Percentiles rank a stretch among this genome's conserved stretches.
Evolutionary conservation across 2,888 invertebrate species (phyloP).

Genomic region (Cerastis leucographa): DNA sequence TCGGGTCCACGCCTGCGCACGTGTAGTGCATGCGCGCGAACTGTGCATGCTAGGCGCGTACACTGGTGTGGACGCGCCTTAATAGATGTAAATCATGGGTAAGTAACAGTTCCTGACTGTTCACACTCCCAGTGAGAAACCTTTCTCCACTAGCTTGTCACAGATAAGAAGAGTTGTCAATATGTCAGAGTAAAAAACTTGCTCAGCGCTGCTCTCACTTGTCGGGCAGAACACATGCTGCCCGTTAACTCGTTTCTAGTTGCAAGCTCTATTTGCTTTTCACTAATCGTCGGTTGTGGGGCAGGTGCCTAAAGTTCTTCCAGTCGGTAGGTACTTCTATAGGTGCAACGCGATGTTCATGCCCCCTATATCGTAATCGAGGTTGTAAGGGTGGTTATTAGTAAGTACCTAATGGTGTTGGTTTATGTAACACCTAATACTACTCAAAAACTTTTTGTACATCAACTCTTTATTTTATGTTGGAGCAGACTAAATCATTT

Average conservation of each 20-base stretch:
- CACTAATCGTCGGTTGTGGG: not conserved
- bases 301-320: not conserved
- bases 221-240: not conserved
- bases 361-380: not conserved
- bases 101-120: not conserved
- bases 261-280: not conserved
- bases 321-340: not conserved
- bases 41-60: not conserved
- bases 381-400: not conserved
- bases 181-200: not conserved
- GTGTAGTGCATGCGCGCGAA: not conserved
- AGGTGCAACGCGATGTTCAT: not conserved
- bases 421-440: not conserved
- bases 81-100: not conserved
- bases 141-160: not conserved
- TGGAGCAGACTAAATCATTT: not conserved
- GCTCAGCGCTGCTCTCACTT: not conserved
- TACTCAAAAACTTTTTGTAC: not conserved
- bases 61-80: not conserved
- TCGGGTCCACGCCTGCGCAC: not conserved
- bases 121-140: not conserved
- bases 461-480: not conserved
- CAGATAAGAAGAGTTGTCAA: not conserved
- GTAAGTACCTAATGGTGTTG: conserved; percentile 23
- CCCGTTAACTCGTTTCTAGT: not conserved